Evolutionary conservation across 1,140 invertebrate species (phyloP), one percentile per base, ranked within the genome.

Genomic region (Zaprionus nigranus): DNA sequence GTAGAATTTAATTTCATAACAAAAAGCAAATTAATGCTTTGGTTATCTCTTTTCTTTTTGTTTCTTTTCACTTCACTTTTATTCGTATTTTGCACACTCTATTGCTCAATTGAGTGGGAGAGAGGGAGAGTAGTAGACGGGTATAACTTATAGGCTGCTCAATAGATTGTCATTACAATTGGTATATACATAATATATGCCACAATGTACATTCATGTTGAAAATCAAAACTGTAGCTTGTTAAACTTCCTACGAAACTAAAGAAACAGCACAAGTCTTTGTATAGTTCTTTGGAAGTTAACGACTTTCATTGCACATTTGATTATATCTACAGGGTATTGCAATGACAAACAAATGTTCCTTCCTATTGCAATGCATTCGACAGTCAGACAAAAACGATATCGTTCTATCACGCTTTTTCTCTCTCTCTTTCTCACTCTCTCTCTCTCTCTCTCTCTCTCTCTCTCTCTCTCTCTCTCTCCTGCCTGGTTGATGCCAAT

Each of bases 11-110:
- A 83, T 80, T 80, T 65, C 57, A 56, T 56, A 66, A 54, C 38
- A 58, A 59, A 46, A 64, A 46, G 51, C 59, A 86, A 87, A 73
- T 83, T 75, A 87, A 82, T 66, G 77, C 59, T 46, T 38, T 60
- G 57, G 30, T 46, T 46, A 17, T 43, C 15, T 17, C 36, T 15
- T 46, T 15, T 49, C 9, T 43, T 51, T n/a, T 38, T 36, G 15
- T 17, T 46, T 51, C 22, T 24, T 5, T 15, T 57, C 40, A 17
- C 40, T 7, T 1, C 17, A 43, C 17, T 9, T 3, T n/a, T 17
- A 46, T 40, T 34, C 60, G 30, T 62, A 12, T 53, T 53, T 28
- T 28, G 62, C 67, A 88, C 78, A 88, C 72, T 87, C 73, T 87
- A 60, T 67, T 22, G 72, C 78, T 20, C 20, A 79, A 85, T 82